Evolutionary conservation across 2,888 invertebrate genomes (phyloP).

Genomic region (Microctonus hyperodae): DNA sequence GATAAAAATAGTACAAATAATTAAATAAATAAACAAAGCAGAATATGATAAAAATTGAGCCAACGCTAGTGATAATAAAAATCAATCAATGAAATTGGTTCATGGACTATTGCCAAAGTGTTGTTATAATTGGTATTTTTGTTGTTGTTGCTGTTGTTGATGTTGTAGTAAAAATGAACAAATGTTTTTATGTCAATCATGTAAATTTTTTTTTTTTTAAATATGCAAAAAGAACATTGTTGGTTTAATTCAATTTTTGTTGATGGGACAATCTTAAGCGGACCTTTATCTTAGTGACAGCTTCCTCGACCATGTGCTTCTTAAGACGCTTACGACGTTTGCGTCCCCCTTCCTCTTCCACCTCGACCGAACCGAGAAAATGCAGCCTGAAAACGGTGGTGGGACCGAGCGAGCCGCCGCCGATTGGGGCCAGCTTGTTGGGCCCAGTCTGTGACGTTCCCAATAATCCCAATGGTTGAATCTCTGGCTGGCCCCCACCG

Average conservation of each 20-base stretch:
- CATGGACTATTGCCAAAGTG: background rate
- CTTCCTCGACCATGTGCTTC: slow-evolving; percentile 90
- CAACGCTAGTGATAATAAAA: background rate
- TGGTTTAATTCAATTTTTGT: slow-evolving; percentile 29
- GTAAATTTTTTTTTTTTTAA: slow-evolving; percentile 2
- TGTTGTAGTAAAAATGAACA: background rate
- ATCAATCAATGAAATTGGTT: background rate
- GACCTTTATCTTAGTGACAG: slow-evolving; percentile 87
- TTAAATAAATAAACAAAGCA: background rate
- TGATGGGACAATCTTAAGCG: slow-evolving; percentile 54
- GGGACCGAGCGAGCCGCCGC: slow-evolving; percentile 53
- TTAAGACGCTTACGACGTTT: slow-evolving; percentile 79
- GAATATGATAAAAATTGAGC: background rate
- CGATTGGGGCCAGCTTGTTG: slow-evolving; percentile 57
- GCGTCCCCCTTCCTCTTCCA: slow-evolving; percentile 78
- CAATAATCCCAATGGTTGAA: slow-evolving; percentile 25
- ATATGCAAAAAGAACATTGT: slow-evolving; percentile 24
- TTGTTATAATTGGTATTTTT: background rate
- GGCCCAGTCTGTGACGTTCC: slow-evolving; percentile 17
- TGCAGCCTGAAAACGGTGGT: slow-evolving; percentile 79
- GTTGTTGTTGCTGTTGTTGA: background rate
- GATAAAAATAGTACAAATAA: background rate
- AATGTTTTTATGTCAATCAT: slow-evolving; percentile 6
- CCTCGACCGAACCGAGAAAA: slow-evolving; percentile 86
- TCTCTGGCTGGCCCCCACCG: slow-evolving; percentile 50